Conservation (phyloP, 2,797 vertebrate genomes). For the Xiphorhynchus erythropygius region DNA sequence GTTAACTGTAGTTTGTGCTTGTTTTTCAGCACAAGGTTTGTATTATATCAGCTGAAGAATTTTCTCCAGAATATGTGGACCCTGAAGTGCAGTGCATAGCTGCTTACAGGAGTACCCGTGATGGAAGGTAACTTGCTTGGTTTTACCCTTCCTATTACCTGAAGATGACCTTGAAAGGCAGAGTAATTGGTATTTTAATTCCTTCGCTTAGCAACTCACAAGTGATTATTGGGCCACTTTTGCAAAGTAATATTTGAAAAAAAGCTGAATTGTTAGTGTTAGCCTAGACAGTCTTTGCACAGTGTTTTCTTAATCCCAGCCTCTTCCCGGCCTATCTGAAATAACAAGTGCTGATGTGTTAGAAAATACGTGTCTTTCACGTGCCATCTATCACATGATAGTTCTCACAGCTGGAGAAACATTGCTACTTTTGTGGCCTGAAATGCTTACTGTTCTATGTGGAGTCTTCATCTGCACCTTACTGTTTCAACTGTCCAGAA, state of each 20-base stretch:
- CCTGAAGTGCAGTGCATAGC: slow-evolving; percentile 88
- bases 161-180: not conserved
- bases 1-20: slow-evolving; percentile 13
- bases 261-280: not conserved
- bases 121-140: slow-evolving; percentile 80
- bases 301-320: not conserved
- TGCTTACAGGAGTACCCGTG: slow-evolving; percentile 75
- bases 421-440: not conserved
- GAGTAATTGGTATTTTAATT: not conserved
- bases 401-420: not conserved
- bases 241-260: not conserved
- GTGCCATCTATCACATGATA: fast-evolving
- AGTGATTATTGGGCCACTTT: not conserved
- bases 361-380: not conserved
- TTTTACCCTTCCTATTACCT: not conserved
- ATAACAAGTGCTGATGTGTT: not conserved
- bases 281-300: not conserved
- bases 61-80: slow-evolving; percentile 83
- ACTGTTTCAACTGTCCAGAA: not conserved
- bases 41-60: slow-evolving; percentile 83
- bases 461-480: not conserved
- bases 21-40: slow-evolving; percentile 86
- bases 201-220: not conserved
- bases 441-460: not conserved
- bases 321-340: not conserved